These are phyloP conservation scores for Asobara japonica DNA, from an alignment of 1,140 invertebrate species.

Conservation along the genomic window DNA sequence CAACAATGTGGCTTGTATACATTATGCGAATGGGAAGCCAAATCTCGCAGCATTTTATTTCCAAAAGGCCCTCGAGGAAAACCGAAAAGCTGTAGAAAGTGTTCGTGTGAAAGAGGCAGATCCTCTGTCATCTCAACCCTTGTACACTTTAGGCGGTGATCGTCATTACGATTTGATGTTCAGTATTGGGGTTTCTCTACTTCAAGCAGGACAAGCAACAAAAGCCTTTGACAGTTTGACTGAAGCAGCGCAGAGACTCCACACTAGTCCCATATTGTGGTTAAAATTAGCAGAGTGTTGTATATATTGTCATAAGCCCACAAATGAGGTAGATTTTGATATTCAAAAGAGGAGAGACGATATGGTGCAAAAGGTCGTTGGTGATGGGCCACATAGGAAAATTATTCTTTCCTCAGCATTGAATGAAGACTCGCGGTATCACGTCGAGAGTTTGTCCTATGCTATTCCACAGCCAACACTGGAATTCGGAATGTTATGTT, in stretches of 20 bases:
- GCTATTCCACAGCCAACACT: conserved; percentile 88
- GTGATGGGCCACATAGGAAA: conserved; percentile 73
- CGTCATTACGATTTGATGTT: conserved; percentile 87
- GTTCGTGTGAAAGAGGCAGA: conserved; percentile 59
- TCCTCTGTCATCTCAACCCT: conserved; percentile 56
- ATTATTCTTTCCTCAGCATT: conserved; percentile 71
- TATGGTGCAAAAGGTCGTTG: conserved; percentile 72
- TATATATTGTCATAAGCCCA: conserved; percentile 75
- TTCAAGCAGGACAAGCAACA: conserved; percentile 81
- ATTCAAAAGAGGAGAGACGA: conserved; percentile 72
- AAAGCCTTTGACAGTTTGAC: conserved; percentile 92
- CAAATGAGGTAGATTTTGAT: conserved; percentile 75
- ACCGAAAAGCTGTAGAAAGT: conserved; percentile 72
- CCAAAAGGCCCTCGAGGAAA: conserved; percentile 84
- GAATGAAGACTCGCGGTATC: conserved; percentile 70
- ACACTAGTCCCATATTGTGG: conserved; percentile 91
- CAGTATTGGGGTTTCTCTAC: conserved; percentile 88
- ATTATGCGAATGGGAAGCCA: conserved; percentile 87
- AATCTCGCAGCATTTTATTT: conserved; percentile 87
- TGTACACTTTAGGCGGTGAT: conserved; percentile 71
- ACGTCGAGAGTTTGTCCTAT: conserved; percentile 74
- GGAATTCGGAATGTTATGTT: conserved; percentile 88
- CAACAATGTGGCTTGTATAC: conserved; percentile 90
- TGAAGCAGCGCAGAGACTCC: conserved; percentile 86
- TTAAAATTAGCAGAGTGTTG: conserved; percentile 93